phyloP scores from a whole-genome alignment of 2,113 vertebrate genomes.

The Trichechus manatus region DNA sequence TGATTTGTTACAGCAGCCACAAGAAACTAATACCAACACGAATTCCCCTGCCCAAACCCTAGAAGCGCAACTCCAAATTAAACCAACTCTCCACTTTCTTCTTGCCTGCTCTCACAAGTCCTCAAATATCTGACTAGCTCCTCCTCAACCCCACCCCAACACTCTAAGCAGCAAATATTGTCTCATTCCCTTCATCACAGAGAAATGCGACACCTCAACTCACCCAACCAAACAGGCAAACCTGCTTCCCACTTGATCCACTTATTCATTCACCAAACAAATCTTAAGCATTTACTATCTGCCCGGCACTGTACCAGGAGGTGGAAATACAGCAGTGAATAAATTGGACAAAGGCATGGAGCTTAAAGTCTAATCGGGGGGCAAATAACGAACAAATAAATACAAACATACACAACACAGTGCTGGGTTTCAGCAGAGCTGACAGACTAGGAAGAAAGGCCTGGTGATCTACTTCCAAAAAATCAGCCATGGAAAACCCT shows the following conservation, averaged over 20 bases:
- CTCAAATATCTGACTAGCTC: not conserved
- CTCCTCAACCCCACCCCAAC: not conserved
- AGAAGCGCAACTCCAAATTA: not conserved
- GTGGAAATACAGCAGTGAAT: not conserved
- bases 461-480: too few species aligned
- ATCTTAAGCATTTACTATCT: not conserved
- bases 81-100: not conserved
- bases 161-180: not conserved
- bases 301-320: not conserved
- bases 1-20: too few species aligned
- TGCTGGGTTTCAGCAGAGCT: not conserved
- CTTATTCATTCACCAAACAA: not conserved
- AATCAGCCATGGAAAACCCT: too few species aligned
- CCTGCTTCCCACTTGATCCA: not conserved
- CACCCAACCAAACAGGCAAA: not conserved
- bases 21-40: too few species aligned
- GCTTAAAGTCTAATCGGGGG: not conserved
- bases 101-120: not conserved
- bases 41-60: not conserved
- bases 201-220: not conserved
- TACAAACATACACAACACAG: accelerated
- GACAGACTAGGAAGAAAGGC: too few species aligned
- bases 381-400: not conserved
- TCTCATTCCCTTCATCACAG: not conserved
- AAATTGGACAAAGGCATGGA: not conserved